Evolutionary conservation across 2,888 invertebrate genomes (phyloP).

Genomic region (Ecdyonurus torrentis): DNA sequence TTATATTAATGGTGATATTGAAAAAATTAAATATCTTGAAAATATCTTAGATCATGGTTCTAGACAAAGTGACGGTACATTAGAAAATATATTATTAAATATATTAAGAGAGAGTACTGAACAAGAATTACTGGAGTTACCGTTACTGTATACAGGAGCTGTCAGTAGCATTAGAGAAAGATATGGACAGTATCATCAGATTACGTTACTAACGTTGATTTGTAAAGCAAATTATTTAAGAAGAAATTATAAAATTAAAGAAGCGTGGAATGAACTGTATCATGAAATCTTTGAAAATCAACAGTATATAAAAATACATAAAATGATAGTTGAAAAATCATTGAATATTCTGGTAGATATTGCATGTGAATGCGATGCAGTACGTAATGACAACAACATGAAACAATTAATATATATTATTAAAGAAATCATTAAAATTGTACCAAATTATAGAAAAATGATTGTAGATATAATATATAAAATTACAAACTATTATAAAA

Average conservation of each 20-base stretch:
- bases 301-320: not conserved
- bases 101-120: not conserved
- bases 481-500: not conserved
- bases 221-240: not conserved
- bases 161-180: not conserved
- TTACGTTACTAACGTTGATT: not conserved
- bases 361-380: not conserved
- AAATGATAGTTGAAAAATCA: too few relatives aligned
- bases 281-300: not conserved
- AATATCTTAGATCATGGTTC: too few relatives aligned
- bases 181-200: not conserved
- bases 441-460: not conserved
- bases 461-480: not conserved
- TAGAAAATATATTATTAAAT: not conserved
- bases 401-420: not conserved
- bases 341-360: not conserved
- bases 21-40: not conserved
- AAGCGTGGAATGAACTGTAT: not conserved
- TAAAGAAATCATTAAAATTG: not conserved
- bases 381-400: not conserved
- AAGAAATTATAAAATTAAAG: not conserved
- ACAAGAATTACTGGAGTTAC: not conserved
- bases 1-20: not conserved
- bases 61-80: not conserved
- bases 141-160: not conserved